Conservation (phyloP, 2,113 vertebrate species). For the Syrmaticus mikado region DNA sequence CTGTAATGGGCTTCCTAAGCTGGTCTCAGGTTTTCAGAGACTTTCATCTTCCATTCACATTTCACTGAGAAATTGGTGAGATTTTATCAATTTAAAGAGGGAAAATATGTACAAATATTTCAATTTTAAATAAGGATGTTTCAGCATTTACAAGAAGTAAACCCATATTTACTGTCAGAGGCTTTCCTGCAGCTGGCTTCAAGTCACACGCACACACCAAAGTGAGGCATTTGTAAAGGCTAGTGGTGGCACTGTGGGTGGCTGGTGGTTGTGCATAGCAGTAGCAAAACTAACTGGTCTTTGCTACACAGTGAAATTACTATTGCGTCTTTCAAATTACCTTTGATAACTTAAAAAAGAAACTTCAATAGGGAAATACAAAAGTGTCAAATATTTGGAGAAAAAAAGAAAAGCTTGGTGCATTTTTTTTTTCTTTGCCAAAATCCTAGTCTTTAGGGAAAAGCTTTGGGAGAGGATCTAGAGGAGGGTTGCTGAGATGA, state of each 20-base stretch:
- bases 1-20: neutral
- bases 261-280: neutral
- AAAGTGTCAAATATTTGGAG: neutral
- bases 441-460: neutral
- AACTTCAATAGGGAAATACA: neutral
- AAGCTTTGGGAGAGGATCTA: neutral
- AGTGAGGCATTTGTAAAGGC: neutral
- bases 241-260: neutral
- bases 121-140: neutral
- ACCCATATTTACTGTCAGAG: neutral
- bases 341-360: neutral
- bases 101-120: slow-evolving; percentile 6
- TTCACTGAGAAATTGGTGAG: slow-evolving; percentile 15
- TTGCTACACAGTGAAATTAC: neutral
- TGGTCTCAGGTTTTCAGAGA: neutral
- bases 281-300: neutral
- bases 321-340: neutral
- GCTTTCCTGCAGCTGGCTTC: neutral
- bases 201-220: neutral
- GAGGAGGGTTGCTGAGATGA: too few species aligned
- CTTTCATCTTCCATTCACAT: slow-evolving; percentile 10
- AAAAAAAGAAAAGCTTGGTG: neutral
- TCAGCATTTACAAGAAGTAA: neutral
- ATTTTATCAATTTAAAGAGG: slow-evolving; percentile 7
- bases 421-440: neutral